Conservation (phyloP, 53 echinoderm and acorn worm genomes). For the Apostichopus leukothele region DNA sequence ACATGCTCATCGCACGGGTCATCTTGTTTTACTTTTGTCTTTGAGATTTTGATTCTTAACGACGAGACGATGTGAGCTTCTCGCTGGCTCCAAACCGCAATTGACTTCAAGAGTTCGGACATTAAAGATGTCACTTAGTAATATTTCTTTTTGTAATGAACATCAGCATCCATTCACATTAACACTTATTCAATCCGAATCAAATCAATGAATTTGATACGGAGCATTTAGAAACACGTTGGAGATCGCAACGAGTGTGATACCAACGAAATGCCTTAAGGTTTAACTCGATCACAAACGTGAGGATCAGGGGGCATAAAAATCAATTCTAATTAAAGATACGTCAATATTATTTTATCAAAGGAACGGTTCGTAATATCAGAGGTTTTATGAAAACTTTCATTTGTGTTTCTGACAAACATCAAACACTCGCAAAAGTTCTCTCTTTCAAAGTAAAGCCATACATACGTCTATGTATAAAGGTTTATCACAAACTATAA, state of each 20-base stretch:
- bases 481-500: too few relatives aligned
- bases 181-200: background rate
- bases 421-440: too few relatives aligned
- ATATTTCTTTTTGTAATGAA: background rate
- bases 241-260: background rate
- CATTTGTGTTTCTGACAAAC: too few relatives aligned
- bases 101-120: conserved; percentile 32
- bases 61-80: background rate
- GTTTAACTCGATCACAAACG: background rate
- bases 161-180: background rate
- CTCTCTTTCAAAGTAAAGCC: too few relatives aligned
- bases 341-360: background rate
- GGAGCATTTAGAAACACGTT: background rate
- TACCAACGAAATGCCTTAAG: background rate
- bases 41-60: background rate
- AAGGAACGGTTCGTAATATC: background rate
- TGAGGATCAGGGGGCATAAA: background rate
- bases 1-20: conserved; percentile 27
- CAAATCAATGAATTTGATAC: background rate
- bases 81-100: conserved; percentile 30
- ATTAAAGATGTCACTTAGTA: conserved; percentile 25
- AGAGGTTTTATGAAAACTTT: too few relatives aligned
- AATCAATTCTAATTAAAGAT: background rate
- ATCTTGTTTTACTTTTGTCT: background rate
- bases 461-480: too few relatives aligned